Evolutionary conservation across 2,113 vertebrate genomes (phyloP), one percentile per base, ranked within the genome.

Genomic region (Misgurnus mizolepis): DNA sequence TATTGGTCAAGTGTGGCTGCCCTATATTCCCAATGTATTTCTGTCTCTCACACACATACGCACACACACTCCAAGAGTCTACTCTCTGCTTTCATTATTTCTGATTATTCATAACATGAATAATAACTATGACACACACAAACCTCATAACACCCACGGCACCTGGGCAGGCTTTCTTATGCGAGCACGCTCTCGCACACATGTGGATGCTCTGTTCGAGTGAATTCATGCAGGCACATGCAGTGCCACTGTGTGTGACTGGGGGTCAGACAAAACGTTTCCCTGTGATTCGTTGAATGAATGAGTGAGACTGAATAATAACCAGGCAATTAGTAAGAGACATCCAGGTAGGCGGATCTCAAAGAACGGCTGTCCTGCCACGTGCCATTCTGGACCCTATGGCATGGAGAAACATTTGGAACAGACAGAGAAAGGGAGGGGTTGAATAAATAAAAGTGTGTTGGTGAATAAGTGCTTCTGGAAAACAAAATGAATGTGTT

Each of bases 351-450:
- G 90, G 83, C 17, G 83, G 86, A 68, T 45, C 79, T 5, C 89
- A 88, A 76, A 81, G 75, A 64, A 1, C 47, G 82, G 67, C 65
- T 74, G 49, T 83, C 78, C 79, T 47, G 78, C 78, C 67, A 72
- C 53, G 55, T 82, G 83, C 39, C 68, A 64, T 14, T n/a, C 47
- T 34, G 58, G 11, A 69, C 22, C 45, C 41, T 47, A 61, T 6
- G 3, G 79, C 69, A 77, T 79, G 85, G 79, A n/a, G 78, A 83
- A 83, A 88, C 91, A 86, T 88, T 90, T 90, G 88, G 83, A 85
- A 70, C 9, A 56, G 5, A 67, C 58, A 34, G 2, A 18, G 72
- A 47, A 66, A 76, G 78, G 73, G 78, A 76, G 7, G 66, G 69
- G 79, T 50, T 14, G 39, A 67, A n/a, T 53, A 14, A 76, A 4